A percentile compares a stretch with the other conserved stretches of the same genome.
These are phyloP conservation scores for Chauna torquata DNA, from an alignment of 2,113 vertebrate species.

Conservation along the genomic window DNA sequence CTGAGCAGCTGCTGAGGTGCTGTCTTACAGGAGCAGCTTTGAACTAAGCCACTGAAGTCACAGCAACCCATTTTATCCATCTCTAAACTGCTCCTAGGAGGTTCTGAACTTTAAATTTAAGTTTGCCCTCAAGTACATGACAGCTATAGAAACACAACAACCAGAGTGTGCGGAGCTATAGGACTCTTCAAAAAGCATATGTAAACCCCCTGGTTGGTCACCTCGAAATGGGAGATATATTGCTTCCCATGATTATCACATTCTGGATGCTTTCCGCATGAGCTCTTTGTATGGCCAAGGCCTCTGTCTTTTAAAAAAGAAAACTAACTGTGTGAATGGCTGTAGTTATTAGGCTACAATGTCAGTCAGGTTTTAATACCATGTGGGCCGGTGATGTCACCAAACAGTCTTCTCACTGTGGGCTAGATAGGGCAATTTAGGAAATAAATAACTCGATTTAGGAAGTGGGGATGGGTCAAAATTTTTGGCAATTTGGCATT, in stretches of 20 bases:
- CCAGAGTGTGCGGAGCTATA: not conserved
- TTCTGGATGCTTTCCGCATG: not conserved
- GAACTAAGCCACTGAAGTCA: not conserved
- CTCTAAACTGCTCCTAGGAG: not conserved
- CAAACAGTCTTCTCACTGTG: not conserved
- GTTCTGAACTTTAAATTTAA: not conserved
- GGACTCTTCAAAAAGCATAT: not conserved
- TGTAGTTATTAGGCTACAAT: not conserved
- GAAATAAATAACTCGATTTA: not conserved
- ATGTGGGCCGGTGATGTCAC: too few relatives aligned
- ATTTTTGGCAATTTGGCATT: not conserved
- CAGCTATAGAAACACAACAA: not conserved
- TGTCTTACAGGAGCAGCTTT: not conserved
- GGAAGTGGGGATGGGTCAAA: not conserved
- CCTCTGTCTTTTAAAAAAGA: not conserved
- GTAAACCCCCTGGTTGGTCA: not conserved
- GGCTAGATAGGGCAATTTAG: not conserved
- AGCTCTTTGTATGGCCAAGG: not conserved
- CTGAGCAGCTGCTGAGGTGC: not conserved
- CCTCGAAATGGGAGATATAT: slow-evolving; percentile 14
- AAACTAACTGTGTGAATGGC: not conserved
- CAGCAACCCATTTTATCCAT: not conserved
- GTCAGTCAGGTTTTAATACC: not conserved
- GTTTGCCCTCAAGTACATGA: not conserved
- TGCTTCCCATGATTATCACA: not conserved